Base-by-base conservation (phyloP, 2,797 vertebrate species). In the Chelmon rostratus region DNA sequence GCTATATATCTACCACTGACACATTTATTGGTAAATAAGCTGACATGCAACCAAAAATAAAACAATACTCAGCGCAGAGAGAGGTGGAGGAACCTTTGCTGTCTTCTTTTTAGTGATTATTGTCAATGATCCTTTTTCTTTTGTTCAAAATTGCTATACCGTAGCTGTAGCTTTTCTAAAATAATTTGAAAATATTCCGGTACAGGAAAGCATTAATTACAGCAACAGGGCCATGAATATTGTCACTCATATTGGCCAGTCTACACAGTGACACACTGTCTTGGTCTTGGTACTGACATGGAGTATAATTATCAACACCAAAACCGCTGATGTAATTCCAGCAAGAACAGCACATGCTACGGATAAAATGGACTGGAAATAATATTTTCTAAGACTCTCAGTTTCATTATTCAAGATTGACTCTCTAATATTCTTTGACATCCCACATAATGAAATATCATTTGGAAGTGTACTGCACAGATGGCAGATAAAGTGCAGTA, bases 401-500 rank as follows among this genome's bases (percentile, higher is more conserved):
- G 62, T 50, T 82, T 69, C 23, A 71, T 72, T 53, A 80, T 82
- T 71, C 76, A 76, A 65, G 38, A 79, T 31, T 2, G 7, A 25
- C 44, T 53, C 19, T 44, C 23, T 83, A 86, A 86, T 70, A 74
- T 75, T 77, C 35, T 69, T 54, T 76, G 82, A 78, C 84, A 78
- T 86, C 50, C 33, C 79, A 57, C 72, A 81, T 76, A 84, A 87
- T 83, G 68, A 81, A 86, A 79, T 76, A 76, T 82, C 65, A 87
- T 87, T 82, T 88, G 76, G 49, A 89, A 85, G 73, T 83, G 67
- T 70, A 68, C 50, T 19, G 81, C 83, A 84, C 91, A 93, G 90
- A 93, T 92, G 91, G 89, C 46, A 63, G 81, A 82, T 87, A 86
- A 88, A 88, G 64, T 80, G 69, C 69, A 79, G 79, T 57, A 81